These are phyloP conservation scores for Chauna torquata DNA, from an alignment of 2,113 vertebrate genomes.

Conservation along the genomic window DNA sequence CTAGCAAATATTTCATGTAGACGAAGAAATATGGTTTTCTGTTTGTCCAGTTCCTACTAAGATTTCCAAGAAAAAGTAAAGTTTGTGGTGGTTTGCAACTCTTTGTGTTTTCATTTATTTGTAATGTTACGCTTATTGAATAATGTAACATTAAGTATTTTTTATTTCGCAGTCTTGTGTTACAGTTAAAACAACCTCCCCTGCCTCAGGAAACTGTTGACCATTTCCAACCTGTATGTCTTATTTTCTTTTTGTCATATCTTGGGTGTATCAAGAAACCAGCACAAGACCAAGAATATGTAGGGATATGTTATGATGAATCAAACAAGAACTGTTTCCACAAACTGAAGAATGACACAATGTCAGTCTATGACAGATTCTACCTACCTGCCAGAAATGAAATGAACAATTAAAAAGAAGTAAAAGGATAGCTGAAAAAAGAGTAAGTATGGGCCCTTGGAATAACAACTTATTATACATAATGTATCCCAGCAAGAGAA, in stretches of 20 bases:
- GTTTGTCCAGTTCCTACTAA: background rate
- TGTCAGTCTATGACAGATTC: background rate
- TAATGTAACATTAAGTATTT: background rate
- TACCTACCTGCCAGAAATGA: background rate
- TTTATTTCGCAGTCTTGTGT: background rate
- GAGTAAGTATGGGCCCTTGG: background rate
- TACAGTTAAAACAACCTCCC: background rate
- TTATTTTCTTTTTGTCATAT: rapidly evolving
- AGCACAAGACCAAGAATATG: background rate
- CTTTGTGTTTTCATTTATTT: background rate
- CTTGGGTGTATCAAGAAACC: background rate
- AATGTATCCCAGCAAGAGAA: background rate
- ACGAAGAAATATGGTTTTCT: background rate
- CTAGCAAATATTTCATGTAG: background rate
- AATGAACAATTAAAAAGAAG: background rate
- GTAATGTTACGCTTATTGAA: background rate
- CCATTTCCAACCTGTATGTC: background rate
- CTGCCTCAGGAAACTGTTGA: background rate
- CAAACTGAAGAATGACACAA: background rate
- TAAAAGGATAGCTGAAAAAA: background rate
- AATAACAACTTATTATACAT: background rate
- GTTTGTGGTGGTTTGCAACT: background rate
- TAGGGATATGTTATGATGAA: background rate
- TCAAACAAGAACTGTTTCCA: background rate
- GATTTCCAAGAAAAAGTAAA: background rate